Evolutionary conservation across 2,797 vertebrate genomes (phyloP).

Genomic region (Sebastes dallii): DNA sequence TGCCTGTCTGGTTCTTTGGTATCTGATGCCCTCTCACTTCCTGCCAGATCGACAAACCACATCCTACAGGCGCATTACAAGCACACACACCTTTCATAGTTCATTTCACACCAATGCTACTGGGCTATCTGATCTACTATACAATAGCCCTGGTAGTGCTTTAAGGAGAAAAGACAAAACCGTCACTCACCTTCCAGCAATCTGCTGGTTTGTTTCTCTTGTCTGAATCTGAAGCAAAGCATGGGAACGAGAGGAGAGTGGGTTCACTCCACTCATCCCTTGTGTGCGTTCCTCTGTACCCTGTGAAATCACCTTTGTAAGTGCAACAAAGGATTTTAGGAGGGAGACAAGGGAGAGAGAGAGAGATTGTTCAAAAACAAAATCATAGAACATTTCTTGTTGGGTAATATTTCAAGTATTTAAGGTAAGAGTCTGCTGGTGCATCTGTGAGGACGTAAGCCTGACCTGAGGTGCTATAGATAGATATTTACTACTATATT

Average conservation of each 20-base stretch:
- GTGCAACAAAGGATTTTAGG: neutral
- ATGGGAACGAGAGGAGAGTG: slow-evolving; percentile 91
- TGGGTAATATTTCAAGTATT: neutral
- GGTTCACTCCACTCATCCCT: slow-evolving; percentile 89
- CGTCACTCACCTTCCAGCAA: slow-evolving; percentile 84
- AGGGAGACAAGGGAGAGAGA: neutral
- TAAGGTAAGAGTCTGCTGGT: neutral
- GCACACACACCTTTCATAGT: neutral
- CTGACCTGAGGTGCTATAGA: neutral
- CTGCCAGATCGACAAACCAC: slow-evolving; percentile 94
- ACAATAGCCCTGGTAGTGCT: neutral
- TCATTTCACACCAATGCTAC: neutral
- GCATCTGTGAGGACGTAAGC: neutral
- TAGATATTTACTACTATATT: neutral
- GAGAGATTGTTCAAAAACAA: neutral
- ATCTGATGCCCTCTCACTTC: slow-evolving; percentile 93
- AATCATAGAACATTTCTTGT: neutral
- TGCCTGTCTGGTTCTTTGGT: slow-evolving; percentile 86
- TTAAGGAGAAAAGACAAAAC: neutral
- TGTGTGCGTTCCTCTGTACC: slow-evolving; percentile 89
- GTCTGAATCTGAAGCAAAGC: slow-evolving; percentile 94
- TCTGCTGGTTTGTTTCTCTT: slow-evolving; percentile 80
- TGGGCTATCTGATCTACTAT: neutral
- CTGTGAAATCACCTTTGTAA: slow-evolving; percentile 85
- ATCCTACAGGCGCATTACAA: slow-evolving; percentile 80